Evolutionary conservation across 1,140 invertebrate genomes (phyloP), one percentile per base, ranked within the genome.

Genomic region (Cyphomyrmex costatus): DNA sequence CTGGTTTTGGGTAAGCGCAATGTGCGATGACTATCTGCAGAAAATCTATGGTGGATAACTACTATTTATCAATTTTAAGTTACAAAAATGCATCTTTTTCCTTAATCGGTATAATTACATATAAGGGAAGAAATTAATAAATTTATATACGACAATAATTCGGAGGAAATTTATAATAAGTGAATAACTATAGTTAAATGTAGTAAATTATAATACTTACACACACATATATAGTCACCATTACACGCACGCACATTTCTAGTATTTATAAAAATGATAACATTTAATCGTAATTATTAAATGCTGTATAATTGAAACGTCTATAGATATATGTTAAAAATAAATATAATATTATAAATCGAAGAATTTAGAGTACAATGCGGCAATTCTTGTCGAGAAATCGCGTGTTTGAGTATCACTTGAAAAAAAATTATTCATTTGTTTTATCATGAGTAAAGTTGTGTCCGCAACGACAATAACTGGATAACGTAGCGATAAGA

Each of bases 401-500:
- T 16, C 0, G n/a, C 0, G n/a, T 19, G 27, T 16, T 53, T 46
- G n/a, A n/a, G n/a, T n/a, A 24, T 36, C 58, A n/a, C 14, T 66
- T 4, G 14, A 27, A 19, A 68, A 68, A 79, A 36, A 53, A n/a
- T 53, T 12, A 56, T 16, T 68, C 21, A 24, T 80, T 3, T 16
- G 14, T 16, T 46, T 56, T 68, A 80, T 80, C 77, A 2, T 16
- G 27, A 36, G 21, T 3, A 53, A 80, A 14, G 46, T 7, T 60
- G 12, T 56, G 51, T 2, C 24, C 21, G 65, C 16, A 33, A 46
- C 19, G 65, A 82, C 30, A 73, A 58, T 58, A 61, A 27, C 30
- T 65, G 53, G 84, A 89, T 78, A 82, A 84, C 33, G 12, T 0
- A 27, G 19, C 33, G 89, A 90, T 90, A 90, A 90, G 88, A 90